Percentiles rank a stretch among this genome's conserved stretches.
These are phyloP conservation scores for Pyrochroa serraticornis DNA, from an alignment of 2,888 invertebrate species.

Conservation along the genomic window DNA sequence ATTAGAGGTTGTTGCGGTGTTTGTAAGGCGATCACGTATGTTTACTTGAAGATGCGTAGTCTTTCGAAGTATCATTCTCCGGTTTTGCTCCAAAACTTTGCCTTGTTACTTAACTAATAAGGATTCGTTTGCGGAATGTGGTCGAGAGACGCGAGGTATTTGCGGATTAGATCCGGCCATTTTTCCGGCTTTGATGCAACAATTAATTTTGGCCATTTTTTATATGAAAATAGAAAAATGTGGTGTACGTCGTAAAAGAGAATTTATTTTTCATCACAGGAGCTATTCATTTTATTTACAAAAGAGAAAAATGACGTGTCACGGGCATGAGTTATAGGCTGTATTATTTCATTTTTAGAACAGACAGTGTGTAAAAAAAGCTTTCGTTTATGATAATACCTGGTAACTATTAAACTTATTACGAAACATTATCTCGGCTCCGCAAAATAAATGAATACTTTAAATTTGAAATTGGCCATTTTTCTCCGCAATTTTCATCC, in stretches of 20 bases:
- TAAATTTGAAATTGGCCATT: conserved; percentile 35
- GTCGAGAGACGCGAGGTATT: neutral
- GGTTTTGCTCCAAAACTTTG: conserved; percentile 5
- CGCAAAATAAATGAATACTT: conserved; percentile 35
- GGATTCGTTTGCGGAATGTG: neutral
- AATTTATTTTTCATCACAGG: conserved; percentile 40
- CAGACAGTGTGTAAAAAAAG: conserved; percentile 29
- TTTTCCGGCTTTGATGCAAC: conserved; percentile 14
- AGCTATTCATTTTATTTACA: conserved; percentile 40
- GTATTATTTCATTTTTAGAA: conserved; percentile 40
- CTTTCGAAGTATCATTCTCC: neutral
- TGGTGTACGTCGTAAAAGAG: conserved; percentile 27
- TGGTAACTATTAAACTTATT: conserved; percentile 31
- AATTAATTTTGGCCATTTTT: conserved; percentile 28
- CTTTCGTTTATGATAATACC: conserved; percentile 29
- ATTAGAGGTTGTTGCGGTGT: conserved; percentile 27
- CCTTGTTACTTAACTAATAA: neutral
- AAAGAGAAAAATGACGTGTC: conserved; percentile 41
- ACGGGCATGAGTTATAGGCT: conserved; percentile 39
- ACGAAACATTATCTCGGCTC: conserved; percentile 32
- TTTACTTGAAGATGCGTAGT: conserved; percentile 24
- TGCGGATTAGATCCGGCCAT: neutral
- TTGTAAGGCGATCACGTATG: conserved; percentile 32
- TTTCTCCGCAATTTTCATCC: conserved; percentile 28
- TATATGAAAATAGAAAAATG: conserved; percentile 29